Percentiles rank a stretch among this genome's conserved stretches.
These are phyloP conservation scores for Grapholita molesta DNA, from an alignment of 1,140 invertebrate species.

Conservation along the genomic window DNA sequence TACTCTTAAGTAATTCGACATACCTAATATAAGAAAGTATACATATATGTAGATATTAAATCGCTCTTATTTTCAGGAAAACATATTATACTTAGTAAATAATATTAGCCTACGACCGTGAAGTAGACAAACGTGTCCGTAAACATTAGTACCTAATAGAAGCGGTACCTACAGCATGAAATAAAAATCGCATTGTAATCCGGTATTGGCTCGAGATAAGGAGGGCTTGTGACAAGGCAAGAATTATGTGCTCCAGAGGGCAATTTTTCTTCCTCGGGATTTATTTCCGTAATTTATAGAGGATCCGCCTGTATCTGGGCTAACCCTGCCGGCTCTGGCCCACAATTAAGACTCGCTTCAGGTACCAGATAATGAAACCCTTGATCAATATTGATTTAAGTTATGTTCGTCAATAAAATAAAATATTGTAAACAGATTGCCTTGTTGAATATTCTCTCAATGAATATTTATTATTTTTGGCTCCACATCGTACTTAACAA, in stretches of 20 bases:
- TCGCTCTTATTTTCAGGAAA: too few relatives aligned
- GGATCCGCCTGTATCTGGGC: slow-evolving; percentile 74
- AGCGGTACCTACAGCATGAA: slow-evolving; percentile 63
- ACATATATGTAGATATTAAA: too few relatives aligned
- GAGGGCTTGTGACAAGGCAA: slow-evolving; percentile 77
- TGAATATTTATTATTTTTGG: too few relatives aligned
- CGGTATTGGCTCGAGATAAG: slow-evolving; percentile 76
- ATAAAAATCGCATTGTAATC: slow-evolving; percentile 78
- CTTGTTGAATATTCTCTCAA: not conserved
- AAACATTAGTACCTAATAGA: slow-evolving; percentile 42
- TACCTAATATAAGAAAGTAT: too few relatives aligned
- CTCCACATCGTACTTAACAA: too few relatives aligned
- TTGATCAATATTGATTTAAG: slow-evolving; percentile 17
- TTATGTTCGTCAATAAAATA: slow-evolving; percentile 32
- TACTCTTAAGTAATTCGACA: too few relatives aligned
- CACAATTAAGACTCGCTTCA: slow-evolving; percentile 57
- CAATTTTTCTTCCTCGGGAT: slow-evolving; percentile 77
- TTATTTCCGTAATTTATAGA: slow-evolving; percentile 77
- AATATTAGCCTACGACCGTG: not conserved
- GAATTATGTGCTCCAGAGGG: slow-evolving; percentile 78
- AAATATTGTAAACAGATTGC: not conserved
- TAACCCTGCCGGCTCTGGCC: slow-evolving; percentile 60
- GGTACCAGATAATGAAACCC: slow-evolving; percentile 19
- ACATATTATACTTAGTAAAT: too few relatives aligned
- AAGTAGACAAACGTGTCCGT: slow-evolving; percentile 1